Base-by-base conservation (phyloP, 2,888 invertebrate genomes). In the Drosophila birchii region DNA sequence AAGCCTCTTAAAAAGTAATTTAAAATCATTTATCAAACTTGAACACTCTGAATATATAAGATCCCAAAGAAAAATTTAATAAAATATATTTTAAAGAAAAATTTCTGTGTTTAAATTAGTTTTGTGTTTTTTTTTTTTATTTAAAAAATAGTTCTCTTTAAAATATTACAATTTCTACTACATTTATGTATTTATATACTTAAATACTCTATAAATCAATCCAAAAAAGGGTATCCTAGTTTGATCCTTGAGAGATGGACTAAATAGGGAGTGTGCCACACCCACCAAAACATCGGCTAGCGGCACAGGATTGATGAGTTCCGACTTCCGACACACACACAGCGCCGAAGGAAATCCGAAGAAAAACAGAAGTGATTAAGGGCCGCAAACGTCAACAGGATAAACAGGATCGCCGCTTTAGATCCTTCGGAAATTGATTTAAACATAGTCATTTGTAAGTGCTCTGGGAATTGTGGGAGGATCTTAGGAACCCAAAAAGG, bases 241-340 rank as follows among this genome's bases (percentile, higher is more conserved):
- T 34, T 14, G 76, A 62, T 73, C 63, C 74, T 60, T 74, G 66
- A 51, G 54, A 56, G 34, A 75, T 62, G 49, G 32, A 79, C 75
- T 78, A 80, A 85, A 79, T 80, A 79, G 82, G 70, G 74, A 82
- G 79, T 78, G 81, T 69, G 57, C 23, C 75, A 79, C 78, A 69
- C 76, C 82, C 80, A 74, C 78, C 87, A 81, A 81, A 89, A 88
- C 81, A 88, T 68, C 67, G 70, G 76, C 76, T 79, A 78, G 88
- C 83, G 74, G 78, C 72, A 47, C 59, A 81, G 75, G 77, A 89
- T 79, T 88, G 77, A 80, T 90, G 89, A 90, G 88, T 90, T 89
- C 88, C 88, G 90, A 84, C 89, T 89, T 90, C 89, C 89, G 81
- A 88, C 75, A 68, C 64, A 67, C 59, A 70, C 38, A n/a, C 3